Base-by-base conservation (phyloP, 1,140 invertebrate genomes). In the Temnothorax nylanderi region DNA sequence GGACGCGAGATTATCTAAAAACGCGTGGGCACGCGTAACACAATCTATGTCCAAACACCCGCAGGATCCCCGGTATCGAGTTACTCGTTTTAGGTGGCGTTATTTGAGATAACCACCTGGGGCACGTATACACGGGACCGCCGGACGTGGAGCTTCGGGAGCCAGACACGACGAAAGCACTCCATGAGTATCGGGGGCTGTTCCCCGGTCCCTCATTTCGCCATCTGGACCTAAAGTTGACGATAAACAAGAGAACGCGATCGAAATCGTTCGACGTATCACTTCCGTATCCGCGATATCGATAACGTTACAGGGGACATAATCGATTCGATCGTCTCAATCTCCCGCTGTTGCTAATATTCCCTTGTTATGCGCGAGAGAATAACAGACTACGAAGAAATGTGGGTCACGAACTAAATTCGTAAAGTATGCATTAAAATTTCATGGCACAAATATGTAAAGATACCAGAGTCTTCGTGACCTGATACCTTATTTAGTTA, bases 71-170 rank as follows among this genome's bases (percentile, higher is more conserved):
- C n/a, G 8, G 54, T 74, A 84, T 84, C 69, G 54, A 84, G 69
- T 84, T 84, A 75, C 80, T 82, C 67, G 80, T 67, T 84, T 84
- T 84, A 84, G 80, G 54, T 74, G 41, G 54, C 71, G 80, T 84
- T 84, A 84, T 84, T 84, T 84, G 80, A 84, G 80, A 84, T 69
- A 84, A 84, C 80, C 80, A 84, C 80, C 80, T 84, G 69, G 80
- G 80, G 80, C 80, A 84, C 80, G 80, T 75, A 84, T 72, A 82
- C 32, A 60, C 41, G 26, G 37, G 13, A 72, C 26, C 26, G 51
- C 54, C 80, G 69, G 54, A 84, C 69, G 54, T 49, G 26, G 11
- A 84, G 58, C 69, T 82, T 82, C 80, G 37, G 67, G 41, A 69
- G 62, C 34, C 77, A 72, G 49, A 81, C 65, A 26, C 26, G 26